Evolutionary conservation across 1,140 invertebrate genomes (phyloP), one percentile per base, ranked within the genome.

Genomic region (Drosophila saltans): DNA sequence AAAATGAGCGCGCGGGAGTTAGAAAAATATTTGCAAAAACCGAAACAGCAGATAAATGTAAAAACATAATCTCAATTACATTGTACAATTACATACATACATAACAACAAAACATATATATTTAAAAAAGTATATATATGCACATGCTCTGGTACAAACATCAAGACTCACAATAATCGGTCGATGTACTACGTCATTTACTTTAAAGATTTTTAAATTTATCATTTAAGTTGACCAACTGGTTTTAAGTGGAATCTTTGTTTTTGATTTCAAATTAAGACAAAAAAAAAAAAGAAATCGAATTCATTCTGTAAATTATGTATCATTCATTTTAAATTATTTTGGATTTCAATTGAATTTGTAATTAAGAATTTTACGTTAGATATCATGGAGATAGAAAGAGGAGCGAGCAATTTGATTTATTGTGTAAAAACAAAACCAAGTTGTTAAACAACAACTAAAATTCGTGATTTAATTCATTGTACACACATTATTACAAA

Each of bases 381-480:
- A 57, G 67, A 68, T 45, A 41, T 76, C 68, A 68, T 58, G 66
- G 69, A 69, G 63, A 64, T 72, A 60, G 70, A 76, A 62, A 83
- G 56, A 63, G 69, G 71, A 77, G 30, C 30, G 16, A 52, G 21
- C 45, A 52, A 24, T 52, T 52, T 63, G 59, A 66, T 73, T 64
- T 69, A 82, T 79, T 79, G 73, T 83, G 79, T 76, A 68, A 69
- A 75, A 66, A 28, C 45, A 66, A 74, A 48, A 66, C 55, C 59
- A 80, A 89, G 83, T 79, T 88, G 80, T 80, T 74, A 60, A 39
- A 70, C 69, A 75, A 74, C 79, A 86, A 77, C 69, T 81, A 69
- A 80, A 89, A 83, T 56, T 72, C 84, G 83, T 88, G 83, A 88
- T 88, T 80, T 78, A 77, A 78, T 77, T 86, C 83, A 86, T 86